phyloP scores from a whole-genome alignment of 2,113 vertebrate genomes.

The Limnothrissa miodon region DNA sequence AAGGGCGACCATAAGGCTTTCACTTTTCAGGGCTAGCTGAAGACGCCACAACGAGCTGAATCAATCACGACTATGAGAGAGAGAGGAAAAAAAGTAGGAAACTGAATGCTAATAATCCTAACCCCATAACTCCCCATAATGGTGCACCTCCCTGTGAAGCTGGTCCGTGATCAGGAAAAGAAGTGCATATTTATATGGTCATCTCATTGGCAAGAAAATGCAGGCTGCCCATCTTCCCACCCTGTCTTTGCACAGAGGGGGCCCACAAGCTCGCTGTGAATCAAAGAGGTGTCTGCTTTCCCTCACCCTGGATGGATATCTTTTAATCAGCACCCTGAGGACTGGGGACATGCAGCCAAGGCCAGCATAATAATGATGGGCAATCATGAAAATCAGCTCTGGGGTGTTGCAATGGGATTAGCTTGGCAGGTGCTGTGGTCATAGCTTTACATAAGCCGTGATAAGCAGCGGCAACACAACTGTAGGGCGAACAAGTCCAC shows the following conservation, averaged over 20 bases:
- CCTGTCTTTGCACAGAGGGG: background rate
- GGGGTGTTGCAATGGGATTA: constrained; percentile 31
- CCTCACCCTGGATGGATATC: constrained; percentile 27
- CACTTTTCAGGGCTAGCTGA: background rate
- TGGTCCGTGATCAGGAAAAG: background rate
- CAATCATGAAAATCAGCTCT: constrained; percentile 17
- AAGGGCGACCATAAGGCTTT: background rate
- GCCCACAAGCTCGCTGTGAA: constrained; percentile 6
- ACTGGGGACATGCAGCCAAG: constrained; percentile 19
- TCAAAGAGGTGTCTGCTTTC: constrained; percentile 8
- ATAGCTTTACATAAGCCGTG: constrained; percentile 23
- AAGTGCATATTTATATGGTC: background rate
- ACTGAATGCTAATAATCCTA: background rate
- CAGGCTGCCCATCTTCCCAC: constrained; percentile 14
- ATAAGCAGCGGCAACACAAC: background rate
- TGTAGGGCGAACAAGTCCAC: background rate
- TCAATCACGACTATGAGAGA: background rate
- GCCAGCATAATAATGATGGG: constrained; percentile 38
- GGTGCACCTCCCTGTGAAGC: background rate
- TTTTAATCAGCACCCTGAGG: constrained; percentile 29
- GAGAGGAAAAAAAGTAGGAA: background rate
- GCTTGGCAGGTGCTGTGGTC: constrained; percentile 1
- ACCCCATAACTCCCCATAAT: background rate
- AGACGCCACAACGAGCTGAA: background rate
- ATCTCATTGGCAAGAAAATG: constrained; percentile 3